phyloP scores from a whole-genome alignment of 2,113 vertebrate genomes.

The Nannospalax galili region DNA sequence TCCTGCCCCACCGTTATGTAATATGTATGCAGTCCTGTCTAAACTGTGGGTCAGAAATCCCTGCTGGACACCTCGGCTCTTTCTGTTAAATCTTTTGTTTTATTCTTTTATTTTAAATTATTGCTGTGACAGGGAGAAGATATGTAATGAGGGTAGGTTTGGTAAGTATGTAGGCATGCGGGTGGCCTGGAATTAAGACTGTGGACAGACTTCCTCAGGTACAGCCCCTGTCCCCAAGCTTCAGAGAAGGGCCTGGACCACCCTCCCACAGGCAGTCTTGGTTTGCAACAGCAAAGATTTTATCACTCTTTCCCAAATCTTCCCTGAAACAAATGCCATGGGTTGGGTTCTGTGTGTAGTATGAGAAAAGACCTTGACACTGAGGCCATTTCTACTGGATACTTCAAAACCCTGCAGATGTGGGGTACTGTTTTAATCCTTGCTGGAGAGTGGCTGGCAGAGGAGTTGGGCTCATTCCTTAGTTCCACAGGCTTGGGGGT shows the following conservation, averaged over 20 bases:
- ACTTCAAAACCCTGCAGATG: neutral
- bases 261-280: neutral
- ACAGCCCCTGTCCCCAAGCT: neutral
- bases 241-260: neutral
- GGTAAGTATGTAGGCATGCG: neutral
- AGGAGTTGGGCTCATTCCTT: neutral
- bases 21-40: neutral
- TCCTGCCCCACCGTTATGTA: constrained; percentile 14
- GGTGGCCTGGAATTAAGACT: neutral
- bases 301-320: neutral
- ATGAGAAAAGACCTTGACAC: neutral
- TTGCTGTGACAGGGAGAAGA: neutral
- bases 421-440: neutral
- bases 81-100: neutral
- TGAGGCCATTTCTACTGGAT: neutral
- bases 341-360: neutral
- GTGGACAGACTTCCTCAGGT: neutral
- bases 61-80: neutral
- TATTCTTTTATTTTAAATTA: neutral
- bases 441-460: neutral
- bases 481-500: too few relatives aligned
- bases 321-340: neutral
- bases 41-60: neutral
- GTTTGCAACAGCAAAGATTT: neutral
- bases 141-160: too few relatives aligned